phyloP scores from a whole-genome alignment of 2,797 vertebrate genomes.

The Botia almorhae region DNA sequence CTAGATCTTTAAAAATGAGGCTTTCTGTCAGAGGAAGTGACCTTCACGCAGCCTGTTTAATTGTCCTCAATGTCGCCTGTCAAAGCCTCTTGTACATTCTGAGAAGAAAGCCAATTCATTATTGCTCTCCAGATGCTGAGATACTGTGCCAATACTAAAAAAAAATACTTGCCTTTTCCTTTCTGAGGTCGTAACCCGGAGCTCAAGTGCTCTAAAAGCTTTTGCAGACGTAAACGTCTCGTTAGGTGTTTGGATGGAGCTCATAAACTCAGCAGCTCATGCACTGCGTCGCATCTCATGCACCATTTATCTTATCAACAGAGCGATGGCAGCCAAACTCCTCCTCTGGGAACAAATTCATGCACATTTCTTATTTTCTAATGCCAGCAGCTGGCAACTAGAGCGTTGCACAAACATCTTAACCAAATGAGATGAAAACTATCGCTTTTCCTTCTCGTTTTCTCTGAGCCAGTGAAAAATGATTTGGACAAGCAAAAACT shows the following conservation, averaged over 20 bases:
- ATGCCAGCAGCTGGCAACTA: constrained; percentile 48
- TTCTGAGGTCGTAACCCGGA: constrained; percentile 28
- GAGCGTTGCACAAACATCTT: constrained; percentile 30
- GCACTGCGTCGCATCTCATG: constrained; percentile 38
- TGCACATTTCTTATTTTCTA: constrained; percentile 41
- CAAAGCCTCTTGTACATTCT: neutral
- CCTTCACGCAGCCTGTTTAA: constrained; percentile 10
- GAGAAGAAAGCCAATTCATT: constrained; percentile 29
- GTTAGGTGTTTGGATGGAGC: constrained; percentile 48
- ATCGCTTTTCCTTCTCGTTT: neutral
- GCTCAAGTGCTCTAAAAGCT: constrained; percentile 27
- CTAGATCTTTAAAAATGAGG: neutral
- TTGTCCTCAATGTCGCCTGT: constrained; percentile 22
- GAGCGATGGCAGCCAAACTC: constrained; percentile 35
- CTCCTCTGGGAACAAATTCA: constrained; percentile 38
- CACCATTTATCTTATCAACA: constrained; percentile 52
- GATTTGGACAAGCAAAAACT: neutral
- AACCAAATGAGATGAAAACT: constrained; percentile 38
- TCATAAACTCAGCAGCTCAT: constrained; percentile 47
- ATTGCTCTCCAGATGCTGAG: constrained; percentile 25
- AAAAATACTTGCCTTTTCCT: neutral
- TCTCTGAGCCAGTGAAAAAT: neutral
- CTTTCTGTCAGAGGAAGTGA: neutral
- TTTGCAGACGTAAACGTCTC: constrained; percentile 36
- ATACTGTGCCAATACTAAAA: constrained; percentile 16